Evolutionary conservation across 1,140 invertebrate species (phyloP).

Genomic region (Drosophila saltans): DNA sequence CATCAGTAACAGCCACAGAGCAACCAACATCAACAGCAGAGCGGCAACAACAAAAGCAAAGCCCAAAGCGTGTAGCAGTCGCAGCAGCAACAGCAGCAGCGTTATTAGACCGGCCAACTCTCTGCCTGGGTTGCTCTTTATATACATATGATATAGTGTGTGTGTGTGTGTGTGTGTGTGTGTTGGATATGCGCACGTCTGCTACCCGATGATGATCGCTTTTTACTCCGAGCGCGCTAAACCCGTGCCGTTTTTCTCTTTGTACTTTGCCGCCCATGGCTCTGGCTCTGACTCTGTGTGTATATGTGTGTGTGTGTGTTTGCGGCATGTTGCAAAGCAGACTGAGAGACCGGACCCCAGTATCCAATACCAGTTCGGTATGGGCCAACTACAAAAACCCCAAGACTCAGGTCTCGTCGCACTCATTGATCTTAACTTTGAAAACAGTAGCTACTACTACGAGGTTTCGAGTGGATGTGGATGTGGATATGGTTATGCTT

Average conservation of each 20-base stretch:
- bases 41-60: conserved; percentile 61
- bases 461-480: conserved; percentile 25
- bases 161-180: conserved; percentile 44
- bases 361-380: conserved; percentile 38
- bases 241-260: conserved; percentile 82
- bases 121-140: conserved; percentile 16
- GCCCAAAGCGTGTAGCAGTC: conserved; percentile 68
- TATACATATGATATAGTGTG: conserved; percentile 22
- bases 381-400: conserved; percentile 39
- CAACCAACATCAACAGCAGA: conserved; percentile 20
- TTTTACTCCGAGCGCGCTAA: conserved; percentile 82
- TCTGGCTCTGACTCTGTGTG: conserved; percentile 49
- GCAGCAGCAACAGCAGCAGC: conserved; percentile 33
- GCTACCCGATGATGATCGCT: conserved; percentile 68
- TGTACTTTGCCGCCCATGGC: conserved; percentile 74
- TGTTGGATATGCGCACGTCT: conserved; percentile 72
- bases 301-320: conserved; percentile 42
- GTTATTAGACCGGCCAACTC: conserved; percentile 70
- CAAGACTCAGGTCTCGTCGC: conserved; percentile 61
- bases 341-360: conserved; percentile 29
- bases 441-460: conserved; percentile 79
- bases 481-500: background rate
- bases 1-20: conserved; percentile 12
- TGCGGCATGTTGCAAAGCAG: conserved; percentile 80
- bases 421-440: conserved; percentile 82